Evolutionary conservation across 1,140 invertebrate species (phyloP).

Genomic region (Forficula auricularia): DNA sequence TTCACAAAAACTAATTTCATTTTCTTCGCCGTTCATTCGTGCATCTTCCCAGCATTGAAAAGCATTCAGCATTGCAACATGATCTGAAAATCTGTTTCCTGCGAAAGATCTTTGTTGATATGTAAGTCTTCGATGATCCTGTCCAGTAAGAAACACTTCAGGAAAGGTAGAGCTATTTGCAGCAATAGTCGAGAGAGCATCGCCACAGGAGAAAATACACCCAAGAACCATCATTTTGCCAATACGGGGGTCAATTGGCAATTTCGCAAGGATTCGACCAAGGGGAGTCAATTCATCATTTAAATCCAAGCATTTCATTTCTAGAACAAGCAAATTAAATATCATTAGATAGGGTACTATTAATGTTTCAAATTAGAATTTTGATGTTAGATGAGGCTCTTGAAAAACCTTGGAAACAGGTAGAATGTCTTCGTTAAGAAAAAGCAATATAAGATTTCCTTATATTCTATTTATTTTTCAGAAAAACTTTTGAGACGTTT

Average conservation of each 20-base stretch:
- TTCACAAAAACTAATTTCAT: conserved; percentile 74
- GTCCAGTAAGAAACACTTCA: conserved; percentile 62
- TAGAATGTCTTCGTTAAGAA: too few relatives aligned
- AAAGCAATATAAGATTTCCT: too few relatives aligned
- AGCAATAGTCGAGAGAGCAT: conserved; percentile 80
- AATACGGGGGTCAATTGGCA: conserved; percentile 80
- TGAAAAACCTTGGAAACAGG: too few relatives aligned
- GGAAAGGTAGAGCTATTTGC: conserved; percentile 84
- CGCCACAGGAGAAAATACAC: conserved; percentile 67
- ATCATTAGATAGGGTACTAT: too few relatives aligned
- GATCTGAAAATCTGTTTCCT: conserved; percentile 77
- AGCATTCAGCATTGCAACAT: conserved; percentile 85
- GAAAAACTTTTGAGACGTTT: too few relatives aligned
- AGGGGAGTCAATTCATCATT: conserved; percentile 75
- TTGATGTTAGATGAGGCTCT: too few relatives aligned
- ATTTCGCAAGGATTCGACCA: conserved; percentile 75
- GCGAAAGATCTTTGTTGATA: conserved; percentile 64
- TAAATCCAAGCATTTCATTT: conserved; percentile 73
- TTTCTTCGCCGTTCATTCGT: conserved; percentile 52
- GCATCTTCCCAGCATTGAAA: conserved; percentile 78
- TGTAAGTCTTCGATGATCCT: conserved; percentile 40
- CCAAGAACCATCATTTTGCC: conserved; percentile 92
- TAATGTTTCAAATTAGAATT: too few relatives aligned
- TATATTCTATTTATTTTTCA: too few relatives aligned
- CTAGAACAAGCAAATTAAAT: conserved; percentile 31